Evolutionary conservation across 2,888 invertebrate species (phyloP).

Genomic region (Amblyteles armatorius): DNA sequence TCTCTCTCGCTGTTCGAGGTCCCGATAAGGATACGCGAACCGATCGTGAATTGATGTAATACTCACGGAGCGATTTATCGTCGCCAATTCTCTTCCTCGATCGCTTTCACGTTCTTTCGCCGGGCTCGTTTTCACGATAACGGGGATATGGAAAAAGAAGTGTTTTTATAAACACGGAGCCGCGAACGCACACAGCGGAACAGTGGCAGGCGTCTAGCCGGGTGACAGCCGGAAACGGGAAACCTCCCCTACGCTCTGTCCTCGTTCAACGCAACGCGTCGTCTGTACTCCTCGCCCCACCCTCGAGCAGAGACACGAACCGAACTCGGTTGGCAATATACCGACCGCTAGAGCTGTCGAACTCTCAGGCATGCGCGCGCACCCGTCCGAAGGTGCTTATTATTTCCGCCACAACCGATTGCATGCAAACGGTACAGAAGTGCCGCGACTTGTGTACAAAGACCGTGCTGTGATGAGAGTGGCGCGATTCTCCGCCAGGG

Average conservation of each 20-base stretch:
- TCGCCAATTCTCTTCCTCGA: slow-evolving; percentile 30
- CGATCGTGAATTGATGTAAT: slow-evolving; percentile 14
- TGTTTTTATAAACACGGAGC: slow-evolving; percentile 67
- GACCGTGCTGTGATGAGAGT: too few relatives aligned
- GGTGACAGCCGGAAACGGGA: slow-evolving; percentile 82
- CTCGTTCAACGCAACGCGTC: slow-evolving; percentile 35
- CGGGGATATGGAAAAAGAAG: slow-evolving; percentile 43
- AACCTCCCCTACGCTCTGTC: slow-evolving; percentile 74
- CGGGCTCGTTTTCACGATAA: slow-evolving; percentile 31
- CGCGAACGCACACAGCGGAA: slow-evolving; percentile 53
- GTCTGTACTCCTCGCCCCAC: slow-evolving; percentile 54
- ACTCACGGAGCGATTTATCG: slow-evolving; percentile 64
- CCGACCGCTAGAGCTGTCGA: slow-evolving; percentile 26
- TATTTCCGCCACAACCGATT: too few relatives aligned
- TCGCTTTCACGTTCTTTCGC: slow-evolving; percentile 26
- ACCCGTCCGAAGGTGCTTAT: background rate
- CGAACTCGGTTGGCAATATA: slow-evolving; percentile 37
- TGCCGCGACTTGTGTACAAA: too few relatives aligned
- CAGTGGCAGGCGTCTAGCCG: slow-evolving; percentile 73
- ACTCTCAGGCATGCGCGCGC: background rate
- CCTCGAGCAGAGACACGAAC: slow-evolving; percentile 40
- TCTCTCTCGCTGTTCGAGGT: background rate
- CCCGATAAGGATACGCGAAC: slow-evolving; percentile 33
- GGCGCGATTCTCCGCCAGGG: too few relatives aligned
- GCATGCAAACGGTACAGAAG: too few relatives aligned